A percentile compares a stretch with the other conserved stretches of the same genome.
phyloP scores from a whole-genome alignment of 2,797 vertebrate genomes.

The Phataginus tetradactyla region DNA sequence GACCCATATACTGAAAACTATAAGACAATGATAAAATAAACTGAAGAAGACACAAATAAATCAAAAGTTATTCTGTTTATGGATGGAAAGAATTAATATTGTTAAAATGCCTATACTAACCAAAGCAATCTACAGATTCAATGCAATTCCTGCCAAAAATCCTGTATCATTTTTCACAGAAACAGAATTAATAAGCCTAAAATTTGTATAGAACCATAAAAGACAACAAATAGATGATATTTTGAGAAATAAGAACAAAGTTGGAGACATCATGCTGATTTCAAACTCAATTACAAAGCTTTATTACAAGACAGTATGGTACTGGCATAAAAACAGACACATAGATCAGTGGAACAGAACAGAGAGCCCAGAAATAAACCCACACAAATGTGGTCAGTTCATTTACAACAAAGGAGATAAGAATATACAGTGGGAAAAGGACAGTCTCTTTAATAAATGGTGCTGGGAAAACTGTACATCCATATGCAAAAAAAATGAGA shows the following conservation, averaged over 20 bases:
- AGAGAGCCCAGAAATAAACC: background rate
- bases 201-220: background rate
- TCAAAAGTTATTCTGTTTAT: background rate
- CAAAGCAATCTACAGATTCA: background rate
- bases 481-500: background rate
- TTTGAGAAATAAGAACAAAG: background rate
- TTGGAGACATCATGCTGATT: background rate
- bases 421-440: background rate
- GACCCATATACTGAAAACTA: background rate
- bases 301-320: background rate
- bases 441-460: background rate
- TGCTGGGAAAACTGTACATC: background rate
- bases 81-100: background rate
- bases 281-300: background rate
- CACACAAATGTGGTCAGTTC: background rate
- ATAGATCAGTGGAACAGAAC: background rate
- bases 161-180: background rate
- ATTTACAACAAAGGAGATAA: background rate
- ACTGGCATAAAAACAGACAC: background rate
- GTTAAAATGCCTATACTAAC: background rate
- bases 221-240: background rate
- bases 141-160: background rate
- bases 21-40: background rate
- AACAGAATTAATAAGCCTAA: background rate
- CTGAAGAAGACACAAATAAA: background rate